Percentiles rank a stretch among this genome's conserved stretches.
These are phyloP conservation scores for Syngnathus floridae DNA, from an alignment of 2,113 vertebrate species.

Conservation along the genomic window DNA sequence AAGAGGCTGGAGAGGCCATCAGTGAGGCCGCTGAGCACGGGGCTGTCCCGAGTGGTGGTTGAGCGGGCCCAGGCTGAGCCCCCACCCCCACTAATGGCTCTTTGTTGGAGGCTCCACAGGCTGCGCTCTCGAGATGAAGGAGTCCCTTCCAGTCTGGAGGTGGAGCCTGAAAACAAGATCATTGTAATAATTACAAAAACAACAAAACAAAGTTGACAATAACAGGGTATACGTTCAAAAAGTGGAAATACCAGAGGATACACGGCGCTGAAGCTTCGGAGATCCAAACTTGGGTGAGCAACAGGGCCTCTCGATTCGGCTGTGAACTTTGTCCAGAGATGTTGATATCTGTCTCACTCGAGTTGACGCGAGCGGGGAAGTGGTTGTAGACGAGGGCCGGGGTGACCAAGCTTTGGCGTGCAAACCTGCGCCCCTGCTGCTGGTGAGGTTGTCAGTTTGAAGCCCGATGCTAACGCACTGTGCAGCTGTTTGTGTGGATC, in stretches of 20 bases:
- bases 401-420: conserved; percentile 89
- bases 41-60: conserved; percentile 95
- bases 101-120: conserved; percentile 90
- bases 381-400: conserved; percentile 62
- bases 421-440: conserved; percentile 63
- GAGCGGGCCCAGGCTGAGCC: conserved; percentile 97
- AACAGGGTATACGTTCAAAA: background rate
- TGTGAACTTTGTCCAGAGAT: conserved; percentile 91
- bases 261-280: conserved; percentile 86
- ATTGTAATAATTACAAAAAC: background rate
- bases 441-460: conserved; percentile 77
- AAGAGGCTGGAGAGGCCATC: conserved; percentile 95
- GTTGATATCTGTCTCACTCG: conserved; percentile 92
- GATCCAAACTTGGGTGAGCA: conserved; percentile 96
- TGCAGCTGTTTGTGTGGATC: conserved; percentile 83
- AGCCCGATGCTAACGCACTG: conserved; percentile 83
- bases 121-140: conserved; percentile 82
- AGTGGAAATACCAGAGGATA: conserved; percentile 55
- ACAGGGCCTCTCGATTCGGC: conserved; percentile 88
- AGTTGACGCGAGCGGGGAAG: conserved; percentile 77
- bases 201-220: background rate
- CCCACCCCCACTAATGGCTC: conserved; percentile 78
- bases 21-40: conserved; percentile 87
- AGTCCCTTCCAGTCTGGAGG: conserved; percentile 80
- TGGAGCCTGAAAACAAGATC: conserved; percentile 65